Conservation (phyloP, 1,140 invertebrate genomes). For the Nasonia vitripennis region DNA sequence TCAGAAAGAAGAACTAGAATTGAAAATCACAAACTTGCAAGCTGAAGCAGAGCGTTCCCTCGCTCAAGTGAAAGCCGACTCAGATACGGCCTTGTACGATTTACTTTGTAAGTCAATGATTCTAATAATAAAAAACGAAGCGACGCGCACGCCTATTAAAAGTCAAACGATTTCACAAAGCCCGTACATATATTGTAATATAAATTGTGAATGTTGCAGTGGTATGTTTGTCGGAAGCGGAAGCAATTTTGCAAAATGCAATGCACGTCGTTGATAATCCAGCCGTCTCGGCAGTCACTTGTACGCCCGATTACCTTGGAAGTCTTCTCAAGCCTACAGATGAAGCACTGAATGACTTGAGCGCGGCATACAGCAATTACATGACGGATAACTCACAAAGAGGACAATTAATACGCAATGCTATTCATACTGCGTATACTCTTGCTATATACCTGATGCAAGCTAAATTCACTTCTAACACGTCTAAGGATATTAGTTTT, state of each 20-base stretch:
- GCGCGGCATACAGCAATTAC: slow-evolving; percentile 66
- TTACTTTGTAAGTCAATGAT: slow-evolving; percentile 66
- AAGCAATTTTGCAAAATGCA: slow-evolving; percentile 78
- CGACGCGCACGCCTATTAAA: background rate
- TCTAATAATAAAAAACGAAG: background rate
- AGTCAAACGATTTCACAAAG: slow-evolving; percentile 22
- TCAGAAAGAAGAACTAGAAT: slow-evolving; percentile 80
- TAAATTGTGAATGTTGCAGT: slow-evolving; percentile 70
- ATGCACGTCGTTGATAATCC: slow-evolving; percentile 83
- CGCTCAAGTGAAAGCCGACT: slow-evolving; percentile 66
- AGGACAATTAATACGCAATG: slow-evolving; percentile 65
- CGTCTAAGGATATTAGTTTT: slow-evolving; percentile 82
- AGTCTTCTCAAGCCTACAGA: slow-evolving; percentile 72
- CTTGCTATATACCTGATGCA: slow-evolving; percentile 80
- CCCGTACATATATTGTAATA: slow-evolving; percentile 2
- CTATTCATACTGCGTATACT: slow-evolving; percentile 75
- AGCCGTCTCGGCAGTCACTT: slow-evolving; percentile 80
- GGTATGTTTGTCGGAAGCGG: slow-evolving; percentile 77
- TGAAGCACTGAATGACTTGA: slow-evolving; percentile 69
- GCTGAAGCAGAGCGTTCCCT: slow-evolving; percentile 64
- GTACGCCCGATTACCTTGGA: slow-evolving; percentile 81
- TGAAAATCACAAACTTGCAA: slow-evolving; percentile 74
- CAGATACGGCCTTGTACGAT: slow-evolving; percentile 65
- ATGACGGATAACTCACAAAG: slow-evolving; percentile 65
- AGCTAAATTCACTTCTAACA: slow-evolving; percentile 83